These are phyloP conservation scores for Anastrepha obliqua DNA, from an alignment of 1,140 invertebrate species.

Conservation along the genomic window DNA sequence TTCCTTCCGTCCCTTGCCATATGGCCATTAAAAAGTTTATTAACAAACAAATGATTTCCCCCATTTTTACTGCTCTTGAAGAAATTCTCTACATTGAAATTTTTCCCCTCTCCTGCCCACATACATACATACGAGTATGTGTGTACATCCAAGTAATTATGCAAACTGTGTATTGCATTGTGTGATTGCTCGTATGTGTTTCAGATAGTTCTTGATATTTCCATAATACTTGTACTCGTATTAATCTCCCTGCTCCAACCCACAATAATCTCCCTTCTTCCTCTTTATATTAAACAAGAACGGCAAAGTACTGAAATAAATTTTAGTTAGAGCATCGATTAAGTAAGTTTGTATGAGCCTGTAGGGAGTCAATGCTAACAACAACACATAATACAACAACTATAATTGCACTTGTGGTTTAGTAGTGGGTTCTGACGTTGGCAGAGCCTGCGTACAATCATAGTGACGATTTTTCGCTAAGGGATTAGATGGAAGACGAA, in stretches of 20 bases:
- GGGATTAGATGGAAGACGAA: neutral
- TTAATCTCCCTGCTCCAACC: neutral
- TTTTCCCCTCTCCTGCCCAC: too few relatives aligned
- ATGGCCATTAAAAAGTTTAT: neutral
- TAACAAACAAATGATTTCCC: conserved; percentile 18
- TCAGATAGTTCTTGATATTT: neutral
- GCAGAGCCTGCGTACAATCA: neutral
- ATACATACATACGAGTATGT: neutral
- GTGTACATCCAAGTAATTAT: neutral
- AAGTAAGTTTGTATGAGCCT: conserved; percentile 22
- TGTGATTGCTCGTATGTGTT: neutral
- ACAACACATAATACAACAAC: neutral
- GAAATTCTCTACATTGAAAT: neutral
- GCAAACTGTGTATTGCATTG: neutral
- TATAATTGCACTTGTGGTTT: neutral
- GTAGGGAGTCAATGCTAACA: neutral
- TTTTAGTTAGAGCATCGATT: conserved; percentile 41
- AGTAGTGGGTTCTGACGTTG: neutral
- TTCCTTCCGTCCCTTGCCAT: neutral
- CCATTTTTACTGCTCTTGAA: neutral
- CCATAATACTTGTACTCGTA: neutral
- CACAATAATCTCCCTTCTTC: neutral
- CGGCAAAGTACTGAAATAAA: conserved; percentile 10
- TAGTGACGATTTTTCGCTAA: neutral
- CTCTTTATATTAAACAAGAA: neutral